Percentiles rank a stretch among this genome's conserved stretches.
These are phyloP conservation scores for Serinus canaria DNA, from an alignment of 2,113 vertebrate species.

Conservation along the genomic window DNA sequence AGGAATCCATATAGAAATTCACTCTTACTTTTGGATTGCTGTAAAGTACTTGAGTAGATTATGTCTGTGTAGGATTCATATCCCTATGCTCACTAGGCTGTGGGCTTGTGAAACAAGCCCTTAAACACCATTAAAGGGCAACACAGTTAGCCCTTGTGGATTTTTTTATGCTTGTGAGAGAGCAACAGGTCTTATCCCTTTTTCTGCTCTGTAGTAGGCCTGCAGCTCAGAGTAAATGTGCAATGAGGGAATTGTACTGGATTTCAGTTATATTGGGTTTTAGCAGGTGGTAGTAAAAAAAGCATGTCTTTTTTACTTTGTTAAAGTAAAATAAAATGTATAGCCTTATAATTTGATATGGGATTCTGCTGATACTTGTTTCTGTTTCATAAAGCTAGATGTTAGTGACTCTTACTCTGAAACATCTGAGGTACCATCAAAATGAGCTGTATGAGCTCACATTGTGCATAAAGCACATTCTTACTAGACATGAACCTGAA, in stretches of 20 bases:
- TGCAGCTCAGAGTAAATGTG: neutral
- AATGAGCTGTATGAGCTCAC: neutral
- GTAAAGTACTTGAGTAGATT: neutral
- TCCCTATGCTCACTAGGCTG: neutral
- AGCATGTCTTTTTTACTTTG: neutral
- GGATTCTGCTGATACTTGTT: neutral
- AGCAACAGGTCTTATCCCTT: neutral
- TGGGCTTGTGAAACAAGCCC: neutral
- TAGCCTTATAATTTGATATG: neutral
- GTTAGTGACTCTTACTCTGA: neutral
- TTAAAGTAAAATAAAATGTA: neutral
- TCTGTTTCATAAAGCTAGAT: neutral
- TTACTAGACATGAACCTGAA: neutral
- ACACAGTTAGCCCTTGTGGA: neutral
- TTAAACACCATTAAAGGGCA: neutral
- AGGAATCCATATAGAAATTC: neutral
- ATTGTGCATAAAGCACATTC: neutral
- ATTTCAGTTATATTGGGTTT: neutral
- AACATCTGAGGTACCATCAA: neutral
- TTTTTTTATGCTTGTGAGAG: neutral
- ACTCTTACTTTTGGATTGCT: neutral
- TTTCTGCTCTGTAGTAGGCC: neutral
- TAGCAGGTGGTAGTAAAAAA: neutral
- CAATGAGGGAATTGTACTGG: neutral
- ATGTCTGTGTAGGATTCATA: neutral